A percentile compares a stretch with the other conserved stretches of the same genome.
Evolutionary conservation across 2,797 vertebrate genomes (phyloP).

Genomic region (Anolis apletophallus): DNA sequence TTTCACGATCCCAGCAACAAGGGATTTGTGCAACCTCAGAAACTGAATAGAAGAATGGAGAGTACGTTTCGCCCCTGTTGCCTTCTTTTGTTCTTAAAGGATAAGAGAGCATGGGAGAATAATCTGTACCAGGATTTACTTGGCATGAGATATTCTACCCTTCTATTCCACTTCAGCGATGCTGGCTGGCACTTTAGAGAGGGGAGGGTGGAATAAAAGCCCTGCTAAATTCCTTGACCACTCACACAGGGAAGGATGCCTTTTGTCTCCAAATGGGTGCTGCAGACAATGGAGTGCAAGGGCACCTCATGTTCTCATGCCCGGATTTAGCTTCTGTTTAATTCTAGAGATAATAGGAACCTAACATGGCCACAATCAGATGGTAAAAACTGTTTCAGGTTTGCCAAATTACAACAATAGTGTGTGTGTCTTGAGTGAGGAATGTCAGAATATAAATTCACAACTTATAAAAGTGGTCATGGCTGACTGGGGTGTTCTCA

Average conservation of each 20-base stretch:
- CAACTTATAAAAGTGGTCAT: background rate
- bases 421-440: too few species aligned
- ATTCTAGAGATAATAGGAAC: slow-evolving; percentile 13
- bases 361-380: slow-evolving; percentile 34
- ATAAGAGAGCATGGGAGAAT: slow-evolving; percentile 49
- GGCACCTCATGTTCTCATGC: slow-evolving; percentile 33
- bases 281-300: slow-evolving; percentile 2
- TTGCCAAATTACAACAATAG: slow-evolving; percentile 38
- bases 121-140: slow-evolving; percentile 19
- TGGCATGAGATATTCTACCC: slow-evolving; percentile 28
- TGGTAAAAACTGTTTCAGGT: slow-evolving; percentile 40
- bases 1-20: slow-evolving; percentile 38
- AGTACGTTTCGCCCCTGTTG: slow-evolving; percentile 16
- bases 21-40: slow-evolving; percentile 28
- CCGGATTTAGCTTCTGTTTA: background rate
- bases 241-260: slow-evolving; percentile 12
- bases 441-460: background rate
- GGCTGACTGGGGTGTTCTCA: background rate
- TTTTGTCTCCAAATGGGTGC: slow-evolving; percentile 39
- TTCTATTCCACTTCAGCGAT: background rate
- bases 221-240: slow-evolving; percentile 23
- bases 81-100: slow-evolving; percentile 44
- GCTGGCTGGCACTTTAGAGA: slow-evolving; percentile 23
- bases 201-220: slow-evolving; percentile 27
- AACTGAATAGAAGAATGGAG: slow-evolving; percentile 37